Evolutionary conservation across 2,888 invertebrate species (phyloP).

Genomic region (Lithosia quadra): DNA sequence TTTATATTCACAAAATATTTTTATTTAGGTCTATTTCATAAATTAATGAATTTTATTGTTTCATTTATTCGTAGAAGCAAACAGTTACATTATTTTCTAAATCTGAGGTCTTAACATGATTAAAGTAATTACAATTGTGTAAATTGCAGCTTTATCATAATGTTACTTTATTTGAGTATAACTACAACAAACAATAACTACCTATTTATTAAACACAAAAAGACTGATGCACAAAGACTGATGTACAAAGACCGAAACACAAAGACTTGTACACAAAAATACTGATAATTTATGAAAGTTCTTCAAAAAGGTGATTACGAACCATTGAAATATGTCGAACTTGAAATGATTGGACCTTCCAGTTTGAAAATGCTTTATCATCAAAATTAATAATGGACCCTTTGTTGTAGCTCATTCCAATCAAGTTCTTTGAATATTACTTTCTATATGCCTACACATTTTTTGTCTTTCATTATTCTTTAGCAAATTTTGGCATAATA

Average conservation of each 20-base stretch:
- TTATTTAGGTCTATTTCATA: too few relatives aligned
- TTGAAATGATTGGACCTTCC: constrained; percentile 49
- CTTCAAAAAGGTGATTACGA: constrained; percentile 43
- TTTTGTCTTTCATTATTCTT: neutral
- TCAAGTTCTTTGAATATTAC: constrained; percentile 18
- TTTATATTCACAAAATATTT: too few relatives aligned
- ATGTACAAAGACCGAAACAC: neutral
- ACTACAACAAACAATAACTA: too few relatives aligned
- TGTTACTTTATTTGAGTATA: too few relatives aligned
- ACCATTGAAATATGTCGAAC: constrained; percentile 44
- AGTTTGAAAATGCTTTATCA: constrained; percentile 47
- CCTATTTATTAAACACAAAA: too few relatives aligned
- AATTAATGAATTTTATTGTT: too few relatives aligned
- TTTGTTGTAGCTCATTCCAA: constrained; percentile 24
- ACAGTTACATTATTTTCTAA: too few relatives aligned
- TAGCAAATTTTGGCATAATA: neutral
- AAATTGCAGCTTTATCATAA: too few relatives aligned
- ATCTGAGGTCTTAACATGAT: too few relatives aligned
- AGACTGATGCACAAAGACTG: too few relatives aligned
- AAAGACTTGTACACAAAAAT: neutral
- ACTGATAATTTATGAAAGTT: constrained; percentile 34
- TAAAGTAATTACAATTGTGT: too few relatives aligned
- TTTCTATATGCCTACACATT: constrained; percentile 8
- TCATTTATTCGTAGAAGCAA: too few relatives aligned
- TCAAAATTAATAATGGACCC: constrained; percentile 35